These are phyloP conservation scores for Lochmaea crataegi DNA, from an alignment of 2,888 invertebrate genomes.

Conservation along the genomic window DNA sequence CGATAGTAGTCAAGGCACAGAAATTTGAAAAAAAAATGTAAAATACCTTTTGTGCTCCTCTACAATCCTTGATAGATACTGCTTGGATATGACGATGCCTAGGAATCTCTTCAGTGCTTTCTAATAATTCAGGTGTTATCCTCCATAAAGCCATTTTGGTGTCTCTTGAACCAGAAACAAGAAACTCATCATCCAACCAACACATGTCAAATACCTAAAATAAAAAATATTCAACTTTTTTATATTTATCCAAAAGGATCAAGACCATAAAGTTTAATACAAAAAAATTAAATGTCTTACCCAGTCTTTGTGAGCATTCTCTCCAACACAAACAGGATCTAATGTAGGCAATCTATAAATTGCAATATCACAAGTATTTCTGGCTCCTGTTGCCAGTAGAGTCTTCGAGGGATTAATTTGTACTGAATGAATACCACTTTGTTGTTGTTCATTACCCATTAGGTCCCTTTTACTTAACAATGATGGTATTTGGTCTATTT, in stretches of 20 bases:
- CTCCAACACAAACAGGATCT: slow-evolving; percentile 94
- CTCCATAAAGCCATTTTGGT: slow-evolving; percentile 92
- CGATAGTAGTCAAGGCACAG: too few relatives aligned
- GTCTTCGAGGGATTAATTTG: slow-evolving; percentile 94
- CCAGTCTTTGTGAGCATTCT: slow-evolving; percentile 92
- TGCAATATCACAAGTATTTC: slow-evolving; percentile 93
- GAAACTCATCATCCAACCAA: slow-evolving; percentile 95
- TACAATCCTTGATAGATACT: slow-evolving; percentile 80
- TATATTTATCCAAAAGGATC: too few relatives aligned
- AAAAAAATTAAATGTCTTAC: slow-evolving; percentile 64
- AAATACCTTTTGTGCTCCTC: slow-evolving; percentile 75
- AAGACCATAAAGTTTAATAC: not conserved
- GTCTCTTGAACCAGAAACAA: slow-evolving; percentile 94
- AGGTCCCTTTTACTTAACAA: slow-evolving; percentile 74
- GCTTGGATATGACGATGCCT: slow-evolving; percentile 72
- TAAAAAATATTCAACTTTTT: not conserved
- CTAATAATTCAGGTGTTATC: slow-evolving; percentile 68
- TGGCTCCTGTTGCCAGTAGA: slow-evolving; percentile 90
- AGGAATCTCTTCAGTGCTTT: slow-evolving; percentile 67
- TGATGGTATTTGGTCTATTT: slow-evolving; percentile 90
- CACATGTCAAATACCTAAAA: slow-evolving; percentile 83
- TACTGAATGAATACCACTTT: slow-evolving; percentile 93
- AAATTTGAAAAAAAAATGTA: not conserved
- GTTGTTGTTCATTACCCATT: slow-evolving; percentile 69
- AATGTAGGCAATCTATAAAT: slow-evolving; percentile 92